Base-by-base conservation (phyloP, 1,140 invertebrate species). In the Chironomus striatipennis region DNA sequence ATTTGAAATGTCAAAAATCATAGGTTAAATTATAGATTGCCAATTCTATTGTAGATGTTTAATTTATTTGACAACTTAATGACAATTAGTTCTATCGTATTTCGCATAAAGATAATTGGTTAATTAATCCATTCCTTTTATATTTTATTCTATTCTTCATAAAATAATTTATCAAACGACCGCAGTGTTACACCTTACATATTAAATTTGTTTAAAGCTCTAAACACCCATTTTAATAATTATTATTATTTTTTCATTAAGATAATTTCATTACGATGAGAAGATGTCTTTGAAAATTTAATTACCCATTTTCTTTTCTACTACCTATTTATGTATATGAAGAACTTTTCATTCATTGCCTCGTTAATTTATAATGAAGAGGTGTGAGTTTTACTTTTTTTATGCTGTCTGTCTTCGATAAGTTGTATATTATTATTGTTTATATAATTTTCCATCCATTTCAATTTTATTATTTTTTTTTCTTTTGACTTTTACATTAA, bases 201-300 rank as follows among this genome's bases (percentile, higher is more conserved):
- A 34, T 34, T 70, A 18, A 20, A 21, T 18, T 70, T 18, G n/a
- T 20, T 70, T 70, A 70, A 70, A 70, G 65, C 65, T 70, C 65
- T 70, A 70, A 70, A 70, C 65, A 70, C 65, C 20, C 65, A 70
- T 70, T 70, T 70, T 70, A 70, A 20, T 70, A 70, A 20, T 70
- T 70, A 70, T 70, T 70, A 70, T 70, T 21, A 18, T 70, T 70
- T 18, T 9, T 70, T 70, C 65, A 18, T 20, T 70, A 21, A 70
- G 20, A 18, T 70, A 70, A 57, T 57, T 57, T 57, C 47, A 57
- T 57, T 57, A 57, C n/a, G 47, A 57, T n/a, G 47, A 57, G n/a
- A 57, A 57, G 47, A n/a, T 57, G 47, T 57, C 47, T 57, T 15
- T 57, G 47, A 57, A 12, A 47, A 57, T 57, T 57, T 57, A 57